Evolutionary conservation across 2,888 invertebrate species (phyloP).

Genomic region (Tinea trinotella): DNA sequence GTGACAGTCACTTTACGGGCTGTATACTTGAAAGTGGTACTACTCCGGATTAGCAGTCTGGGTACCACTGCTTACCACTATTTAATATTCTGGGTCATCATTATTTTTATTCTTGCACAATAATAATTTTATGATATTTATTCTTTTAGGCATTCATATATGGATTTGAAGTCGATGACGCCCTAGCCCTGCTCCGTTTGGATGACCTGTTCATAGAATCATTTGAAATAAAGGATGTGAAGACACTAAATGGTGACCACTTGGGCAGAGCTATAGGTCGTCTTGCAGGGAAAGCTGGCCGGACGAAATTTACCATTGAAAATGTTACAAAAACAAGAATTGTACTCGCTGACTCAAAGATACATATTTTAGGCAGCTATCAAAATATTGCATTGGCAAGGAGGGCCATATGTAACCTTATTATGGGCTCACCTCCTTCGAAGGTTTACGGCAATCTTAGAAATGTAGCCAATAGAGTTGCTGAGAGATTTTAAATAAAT

Average conservation of each 20-base stretch:
- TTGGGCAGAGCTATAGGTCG: conserved; percentile 96
- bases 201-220: conserved; percentile 98
- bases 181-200: conserved; percentile 91
- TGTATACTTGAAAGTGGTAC: too few species aligned
- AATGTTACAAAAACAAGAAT: conserved; percentile 99
- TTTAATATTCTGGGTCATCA: too few species aligned
- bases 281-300: conserved; percentile 96
- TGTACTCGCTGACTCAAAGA: conserved; percentile 95
- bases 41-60: too few species aligned
- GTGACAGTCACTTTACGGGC: too few species aligned
- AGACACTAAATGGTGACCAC: conserved; percentile 95
- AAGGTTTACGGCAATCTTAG: conserved; percentile 97
- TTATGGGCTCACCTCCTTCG: conserved; percentile 96
- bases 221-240: conserved; percentile 97
- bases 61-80: too few species aligned
- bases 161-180: conserved; percentile 98
- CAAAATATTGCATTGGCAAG: conserved; percentile 96
- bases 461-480: conserved; percentile 85
- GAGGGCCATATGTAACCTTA: conserved; percentile 95
- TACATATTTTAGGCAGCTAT: conserved; percentile 97
- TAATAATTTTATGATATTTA: too few species aligned
- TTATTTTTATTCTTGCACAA: too few species aligned
- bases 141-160: conserved; percentile 83
- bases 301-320: conserved; percentile 98
- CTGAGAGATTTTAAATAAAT: conserved; percentile 78